phyloP scores from a whole-genome alignment of 2,888 invertebrate species.

The Osmoderma eremita region DNA sequence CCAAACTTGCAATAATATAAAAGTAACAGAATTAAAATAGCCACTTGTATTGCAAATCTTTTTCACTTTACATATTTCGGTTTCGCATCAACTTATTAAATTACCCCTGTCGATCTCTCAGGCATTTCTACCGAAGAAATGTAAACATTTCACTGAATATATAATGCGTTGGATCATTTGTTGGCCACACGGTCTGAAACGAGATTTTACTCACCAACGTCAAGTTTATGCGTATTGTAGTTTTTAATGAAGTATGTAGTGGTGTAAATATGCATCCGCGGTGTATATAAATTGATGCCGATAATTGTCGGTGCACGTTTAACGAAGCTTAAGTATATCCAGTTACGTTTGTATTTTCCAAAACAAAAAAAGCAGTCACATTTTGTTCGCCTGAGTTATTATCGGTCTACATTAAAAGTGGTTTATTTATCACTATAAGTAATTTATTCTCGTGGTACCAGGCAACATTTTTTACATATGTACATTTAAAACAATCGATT shows the following conservation, averaged over 20 bases:
- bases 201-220: neutral
- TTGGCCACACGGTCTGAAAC: neutral
- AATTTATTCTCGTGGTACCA: neutral
- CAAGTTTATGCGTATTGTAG: constrained; percentile 28
- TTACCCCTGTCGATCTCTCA: too few species aligned
- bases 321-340: constrained; percentile 32
- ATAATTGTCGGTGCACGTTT: constrained; percentile 30
- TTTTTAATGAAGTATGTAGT: constrained; percentile 34
- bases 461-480: neutral
- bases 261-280: constrained; percentile 30
- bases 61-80: too few species aligned
- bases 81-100: too few species aligned
- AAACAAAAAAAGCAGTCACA: constrained; percentile 17
- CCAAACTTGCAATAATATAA: too few species aligned
- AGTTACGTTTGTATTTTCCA: constrained; percentile 21
- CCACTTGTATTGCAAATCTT: too few species aligned
- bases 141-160: neutral
- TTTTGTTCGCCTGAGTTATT: constrained; percentile 27
- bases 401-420: constrained; percentile 25
- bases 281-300: constrained; percentile 28
- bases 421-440: constrained; percentile 19
- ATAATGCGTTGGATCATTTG: constrained; percentile 7
- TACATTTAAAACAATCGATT: neutral
- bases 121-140: too few species aligned
- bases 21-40: too few species aligned